Base-by-base conservation (phyloP, 2,113 vertebrate species). In the Megalops atlanticus region DNA sequence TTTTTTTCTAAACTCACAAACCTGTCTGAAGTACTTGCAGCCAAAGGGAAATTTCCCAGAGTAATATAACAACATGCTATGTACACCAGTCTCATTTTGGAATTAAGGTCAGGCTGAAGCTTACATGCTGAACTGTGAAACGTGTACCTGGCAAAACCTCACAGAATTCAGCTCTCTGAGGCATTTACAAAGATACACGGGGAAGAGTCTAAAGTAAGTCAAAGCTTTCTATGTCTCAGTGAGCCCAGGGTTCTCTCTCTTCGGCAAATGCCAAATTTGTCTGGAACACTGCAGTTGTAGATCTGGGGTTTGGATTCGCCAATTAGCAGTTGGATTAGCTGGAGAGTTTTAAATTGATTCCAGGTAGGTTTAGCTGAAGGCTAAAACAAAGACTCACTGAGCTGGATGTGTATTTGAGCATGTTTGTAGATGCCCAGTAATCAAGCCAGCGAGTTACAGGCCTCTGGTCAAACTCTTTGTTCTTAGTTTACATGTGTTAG, bases 41-140 rank as follows among this genome's bases (percentile, higher is more conserved):
- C 58, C 58, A 64, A n/a, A 64, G n/a, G n/a, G 24, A 64, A 4
- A 64, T 64, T 64, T 64, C 58, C 58, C 58, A 64, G 58, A n/a
- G 58, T 64, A 64, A 64, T 64, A 27, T 64, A n/a, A 64, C 31
- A 24, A 11, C n/a, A 10, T 64, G 11, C 58, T 8, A 64, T 27
- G 31, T 64, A 64, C 58, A n/a, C n/a, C n/a, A n/a, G n/a, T n/a
- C 58, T 31, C 58, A 64, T 10, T 64, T n/a, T 64, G n/a, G n/a
- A 64, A 64, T n/a, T 31, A 24, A 21, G 24, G 31, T 27, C 12
- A 64, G 58, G 31, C 24, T 64, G 31, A 64, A 64, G 58, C 58
- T 27, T 24, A 27, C 58, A 31, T 24, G 58, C 58, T 64, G 31
- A 64, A 24, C 31, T 64, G 24, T 64, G 58, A 27, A 64, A 27